Percentiles rank a stretch among this genome's conserved stretches.
Evolutionary conservation across 1,140 invertebrate species (phyloP).

Genomic region (Ceratitis capitata): DNA sequence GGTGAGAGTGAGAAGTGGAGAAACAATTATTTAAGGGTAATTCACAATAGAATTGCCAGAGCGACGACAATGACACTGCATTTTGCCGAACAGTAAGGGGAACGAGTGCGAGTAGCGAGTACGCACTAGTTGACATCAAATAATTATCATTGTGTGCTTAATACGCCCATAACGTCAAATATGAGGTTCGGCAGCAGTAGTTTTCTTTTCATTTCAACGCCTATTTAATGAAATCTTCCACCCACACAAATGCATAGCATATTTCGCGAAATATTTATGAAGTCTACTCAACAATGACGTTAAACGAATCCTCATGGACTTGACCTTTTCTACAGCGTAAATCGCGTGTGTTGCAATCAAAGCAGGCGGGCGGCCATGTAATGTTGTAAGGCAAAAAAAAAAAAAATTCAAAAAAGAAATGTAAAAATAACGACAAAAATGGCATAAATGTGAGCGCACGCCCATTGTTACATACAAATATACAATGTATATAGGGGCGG

Average conservation of each 20-base stretch:
- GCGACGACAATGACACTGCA: neutral
- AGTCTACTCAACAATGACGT: neutral
- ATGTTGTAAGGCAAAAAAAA: neutral
- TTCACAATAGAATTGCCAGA: neutral
- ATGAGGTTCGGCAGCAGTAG: neutral
- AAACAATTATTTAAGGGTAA: neutral
- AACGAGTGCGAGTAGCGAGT: no score
- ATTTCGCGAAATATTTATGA: neutral
- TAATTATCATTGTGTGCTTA: neutral
- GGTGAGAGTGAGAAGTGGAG: neutral
- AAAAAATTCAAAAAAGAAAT: no score
- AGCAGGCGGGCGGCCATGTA: no score
- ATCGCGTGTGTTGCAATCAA: neutral
- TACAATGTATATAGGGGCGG: neutral
- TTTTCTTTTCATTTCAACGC: neutral
- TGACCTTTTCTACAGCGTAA: neutral
- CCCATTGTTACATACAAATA: neutral
- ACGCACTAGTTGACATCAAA: no score
- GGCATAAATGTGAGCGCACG: neutral
- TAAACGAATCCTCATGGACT: neutral
- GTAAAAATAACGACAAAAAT: neutral
- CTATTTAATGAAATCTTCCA: neutral
- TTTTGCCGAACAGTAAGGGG: neutral
- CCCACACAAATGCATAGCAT: neutral
- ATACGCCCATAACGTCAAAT: neutral